phyloP scores from a whole-genome alignment of 2,797 vertebrate species.

The Enteromius trimaculatus region DNA sequence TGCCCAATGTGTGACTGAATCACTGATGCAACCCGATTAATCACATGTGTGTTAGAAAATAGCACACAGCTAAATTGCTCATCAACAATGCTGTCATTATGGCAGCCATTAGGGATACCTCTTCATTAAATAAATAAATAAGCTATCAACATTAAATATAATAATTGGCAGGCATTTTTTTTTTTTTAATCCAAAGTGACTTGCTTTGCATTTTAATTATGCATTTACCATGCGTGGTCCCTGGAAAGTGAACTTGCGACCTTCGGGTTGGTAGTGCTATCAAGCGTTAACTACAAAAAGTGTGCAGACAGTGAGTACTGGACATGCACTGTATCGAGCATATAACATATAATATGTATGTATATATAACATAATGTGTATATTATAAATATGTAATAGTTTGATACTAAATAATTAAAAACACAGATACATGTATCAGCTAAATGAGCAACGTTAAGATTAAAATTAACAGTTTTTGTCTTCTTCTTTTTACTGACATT shows the following conservation, averaged over 20 bases:
- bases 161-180: not conserved
- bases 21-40: conserved; percentile 59
- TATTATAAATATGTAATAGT: not conserved
- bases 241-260: not conserved
- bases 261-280: not conserved
- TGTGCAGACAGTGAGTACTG: not conserved
- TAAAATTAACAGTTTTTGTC: not conserved
- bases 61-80: conserved; percentile 25
- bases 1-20: conserved; percentile 50
- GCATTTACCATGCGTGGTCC: not conserved
- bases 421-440: not conserved
- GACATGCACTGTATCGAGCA: not conserved
- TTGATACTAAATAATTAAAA: too few species aligned
- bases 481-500: too few species aligned
- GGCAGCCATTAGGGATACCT: not conserved
- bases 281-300: not conserved
- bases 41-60: conserved; percentile 58
- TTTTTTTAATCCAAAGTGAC: not conserved
- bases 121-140: not conserved
- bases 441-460: not conserved
- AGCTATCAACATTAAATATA: not conserved
- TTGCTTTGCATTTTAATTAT: not conserved
- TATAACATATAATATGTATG: not conserved
- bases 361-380: too few species aligned
- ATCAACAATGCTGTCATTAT: conserved; percentile 20